These are phyloP conservation scores for Hylaea fasciaria DNA, from an alignment of 2,888 invertebrate species.

Conservation along the genomic window DNA sequence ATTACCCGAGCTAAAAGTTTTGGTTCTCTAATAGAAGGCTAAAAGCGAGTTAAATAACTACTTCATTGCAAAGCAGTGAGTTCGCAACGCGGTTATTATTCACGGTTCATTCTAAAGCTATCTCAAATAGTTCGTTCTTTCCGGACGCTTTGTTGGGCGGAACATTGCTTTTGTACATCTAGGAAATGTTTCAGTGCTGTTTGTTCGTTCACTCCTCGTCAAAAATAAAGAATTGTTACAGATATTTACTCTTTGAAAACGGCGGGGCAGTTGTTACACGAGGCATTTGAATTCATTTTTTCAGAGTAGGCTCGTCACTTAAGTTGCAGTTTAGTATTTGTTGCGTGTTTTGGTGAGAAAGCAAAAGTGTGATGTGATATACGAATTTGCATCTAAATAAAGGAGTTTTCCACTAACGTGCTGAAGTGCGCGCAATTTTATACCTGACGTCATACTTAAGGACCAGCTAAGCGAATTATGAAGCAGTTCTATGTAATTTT, in stretches of 20 bases:
- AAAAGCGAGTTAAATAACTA: conserved; percentile 53
- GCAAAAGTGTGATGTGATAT: too few species aligned
- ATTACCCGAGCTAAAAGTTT: conserved; percentile 51
- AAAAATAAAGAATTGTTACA: conserved; percentile 28
- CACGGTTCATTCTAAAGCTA: conserved; percentile 59
- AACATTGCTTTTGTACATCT: conserved; percentile 40
- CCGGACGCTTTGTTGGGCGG: conserved; percentile 41
- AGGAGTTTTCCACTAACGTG: too few species aligned
- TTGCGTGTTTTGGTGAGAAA: too few species aligned
- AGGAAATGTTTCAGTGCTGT: conserved; percentile 37
- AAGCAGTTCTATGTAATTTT: too few species aligned
- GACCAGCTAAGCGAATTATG: too few species aligned
- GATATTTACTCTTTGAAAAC: conserved; percentile 32
- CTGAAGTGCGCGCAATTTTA: too few species aligned
- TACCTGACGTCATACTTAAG: too few species aligned
- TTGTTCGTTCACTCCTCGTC: conserved; percentile 18
- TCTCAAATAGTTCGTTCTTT: conserved; percentile 55
- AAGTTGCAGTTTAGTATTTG: too few species aligned
- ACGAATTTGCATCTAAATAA: too few species aligned
- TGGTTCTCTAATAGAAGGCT: conserved; percentile 59
- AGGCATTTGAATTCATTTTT: conserved; percentile 21
- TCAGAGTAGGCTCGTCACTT: neutral
- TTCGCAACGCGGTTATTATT: conserved; percentile 53
- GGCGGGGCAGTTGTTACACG: conserved; percentile 29
- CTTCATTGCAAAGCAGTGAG: conserved; percentile 51